phyloP scores from a whole-genome alignment of 1,140 invertebrate species.

The Anagrus nilaparvatae region DNA sequence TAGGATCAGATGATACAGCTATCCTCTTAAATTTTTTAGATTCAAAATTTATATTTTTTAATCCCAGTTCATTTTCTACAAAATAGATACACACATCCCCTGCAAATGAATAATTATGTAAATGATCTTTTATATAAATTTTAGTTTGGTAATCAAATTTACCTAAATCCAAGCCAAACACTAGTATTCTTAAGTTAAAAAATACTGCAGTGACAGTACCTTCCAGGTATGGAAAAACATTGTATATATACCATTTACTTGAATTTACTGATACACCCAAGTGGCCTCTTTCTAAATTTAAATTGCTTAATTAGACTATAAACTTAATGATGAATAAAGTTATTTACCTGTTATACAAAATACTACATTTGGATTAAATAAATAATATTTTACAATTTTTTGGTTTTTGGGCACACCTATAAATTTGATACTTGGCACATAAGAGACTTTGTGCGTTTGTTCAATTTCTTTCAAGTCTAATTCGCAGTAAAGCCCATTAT shows the following conservation, averaged over 20 bases:
- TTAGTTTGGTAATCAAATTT: constrained; percentile 7
- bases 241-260: constrained; percentile 19
- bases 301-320: neutral
- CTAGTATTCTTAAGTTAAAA: constrained; percentile 14
- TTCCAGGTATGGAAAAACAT: constrained; percentile 16
- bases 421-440: neutral
- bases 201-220: constrained; percentile 16
- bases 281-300: constrained; percentile 16
- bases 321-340: no score
- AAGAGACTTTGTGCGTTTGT: neutral
- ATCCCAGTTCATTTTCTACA: constrained; percentile 9
- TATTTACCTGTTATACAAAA: constrained; percentile 19
- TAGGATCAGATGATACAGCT: constrained; percentile 13
- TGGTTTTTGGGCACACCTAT: constrained; percentile 7
- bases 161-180: constrained; percentile 22
- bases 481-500: constrained; percentile 12
- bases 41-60: constrained; percentile 16
- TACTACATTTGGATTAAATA: constrained; percentile 17
- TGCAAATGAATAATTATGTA: constrained; percentile 7
- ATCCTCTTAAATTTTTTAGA: constrained; percentile 11
- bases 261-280: constrained; percentile 18
- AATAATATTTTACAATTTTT: constrained; percentile 16
- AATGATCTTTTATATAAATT: neutral
- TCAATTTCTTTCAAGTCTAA: neutral
- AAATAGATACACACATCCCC: constrained; percentile 19